Evolutionary conservation across 2,113 vertebrate genomes (phyloP).

Genomic region (Dasyornis broadbenti): DNA sequence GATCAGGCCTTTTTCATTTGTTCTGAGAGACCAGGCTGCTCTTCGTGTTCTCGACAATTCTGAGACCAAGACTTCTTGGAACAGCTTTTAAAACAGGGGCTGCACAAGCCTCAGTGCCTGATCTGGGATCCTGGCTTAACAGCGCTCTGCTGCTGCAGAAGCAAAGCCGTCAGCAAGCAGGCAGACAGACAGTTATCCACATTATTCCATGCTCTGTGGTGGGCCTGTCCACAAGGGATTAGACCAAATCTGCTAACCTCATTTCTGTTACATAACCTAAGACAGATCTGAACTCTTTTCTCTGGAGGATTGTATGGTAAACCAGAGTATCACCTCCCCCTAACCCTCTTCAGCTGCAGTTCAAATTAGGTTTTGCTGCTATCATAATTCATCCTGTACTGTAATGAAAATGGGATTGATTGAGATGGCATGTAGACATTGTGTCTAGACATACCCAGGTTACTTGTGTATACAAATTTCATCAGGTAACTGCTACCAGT

Average conservation of each 20-base stretch:
- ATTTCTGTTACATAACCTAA: slow-evolving; percentile 52
- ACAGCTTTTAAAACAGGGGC: background rate
- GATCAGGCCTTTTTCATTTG: background rate
- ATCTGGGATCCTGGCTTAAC: background rate
- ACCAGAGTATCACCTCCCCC: slow-evolving; percentile 7
- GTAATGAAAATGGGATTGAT: background rate
- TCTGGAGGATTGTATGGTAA: slow-evolving; percentile 24
- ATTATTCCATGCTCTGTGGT: slow-evolving; percentile 41
- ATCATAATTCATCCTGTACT: background rate
- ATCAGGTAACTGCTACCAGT: background rate
- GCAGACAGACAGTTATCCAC: background rate
- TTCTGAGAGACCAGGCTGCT: background rate
- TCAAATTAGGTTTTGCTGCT: slow-evolving; percentile 28
- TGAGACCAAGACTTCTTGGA: background rate
- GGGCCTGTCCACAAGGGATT: slow-evolving; percentile 50
- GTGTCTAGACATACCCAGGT: background rate
- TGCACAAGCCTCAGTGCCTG: background rate
- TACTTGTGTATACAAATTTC: background rate
- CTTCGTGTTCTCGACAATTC: background rate
- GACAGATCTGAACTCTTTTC: slow-evolving; percentile 36
- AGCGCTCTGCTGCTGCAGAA: background rate
- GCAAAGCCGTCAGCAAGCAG: background rate
- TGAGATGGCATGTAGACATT: background rate
- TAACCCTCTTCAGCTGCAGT: slow-evolving; percentile 21
- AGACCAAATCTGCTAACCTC: slow-evolving; percentile 59